These are phyloP conservation scores for Phortica variegata DNA, from an alignment of 1,140 invertebrate genomes.

Conservation along the genomic window DNA sequence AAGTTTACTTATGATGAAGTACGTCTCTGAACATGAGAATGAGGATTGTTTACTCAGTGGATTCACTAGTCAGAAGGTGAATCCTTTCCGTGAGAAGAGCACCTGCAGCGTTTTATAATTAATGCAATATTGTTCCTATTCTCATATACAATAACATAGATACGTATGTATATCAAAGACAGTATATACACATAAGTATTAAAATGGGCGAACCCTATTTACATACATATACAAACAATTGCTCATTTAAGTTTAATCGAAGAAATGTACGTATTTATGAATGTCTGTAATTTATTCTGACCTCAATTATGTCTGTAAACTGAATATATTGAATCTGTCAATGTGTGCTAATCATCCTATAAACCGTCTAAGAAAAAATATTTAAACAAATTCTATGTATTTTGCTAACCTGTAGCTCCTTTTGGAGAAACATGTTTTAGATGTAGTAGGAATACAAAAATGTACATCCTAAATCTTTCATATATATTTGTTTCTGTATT, in stretches of 20 bases:
- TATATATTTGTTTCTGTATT: too few species aligned
- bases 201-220: constrained; percentile 9
- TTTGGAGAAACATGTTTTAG: constrained; percentile 45
- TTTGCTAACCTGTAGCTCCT: constrained; percentile 47
- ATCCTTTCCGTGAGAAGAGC: constrained; percentile 96
- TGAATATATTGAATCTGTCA: constrained; percentile 25
- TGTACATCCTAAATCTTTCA: too few species aligned
- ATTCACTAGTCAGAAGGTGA: constrained; percentile 92
- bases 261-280: constrained; percentile 19
- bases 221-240: constrained; percentile 11
- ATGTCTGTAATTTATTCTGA: constrained; percentile 35
- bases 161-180: background rate
- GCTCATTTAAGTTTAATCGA: constrained; percentile 21
- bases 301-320: constrained; percentile 54
- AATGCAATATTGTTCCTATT: too few species aligned
- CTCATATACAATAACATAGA: too few species aligned
- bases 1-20: constrained; percentile 89
- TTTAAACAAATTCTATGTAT: constrained; percentile 37
- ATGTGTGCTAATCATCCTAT: constrained; percentile 15
- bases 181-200: constrained; percentile 32
- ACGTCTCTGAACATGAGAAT: constrained; percentile 86
- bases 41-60: constrained; percentile 92
- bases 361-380: constrained; percentile 42
- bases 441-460: too few species aligned
- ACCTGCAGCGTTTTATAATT: constrained; percentile 80